Percentiles rank a stretch among this genome's conserved stretches.
Conservation (phyloP, 2,113 vertebrate species). For the Colistium nudipinnis region DNA sequence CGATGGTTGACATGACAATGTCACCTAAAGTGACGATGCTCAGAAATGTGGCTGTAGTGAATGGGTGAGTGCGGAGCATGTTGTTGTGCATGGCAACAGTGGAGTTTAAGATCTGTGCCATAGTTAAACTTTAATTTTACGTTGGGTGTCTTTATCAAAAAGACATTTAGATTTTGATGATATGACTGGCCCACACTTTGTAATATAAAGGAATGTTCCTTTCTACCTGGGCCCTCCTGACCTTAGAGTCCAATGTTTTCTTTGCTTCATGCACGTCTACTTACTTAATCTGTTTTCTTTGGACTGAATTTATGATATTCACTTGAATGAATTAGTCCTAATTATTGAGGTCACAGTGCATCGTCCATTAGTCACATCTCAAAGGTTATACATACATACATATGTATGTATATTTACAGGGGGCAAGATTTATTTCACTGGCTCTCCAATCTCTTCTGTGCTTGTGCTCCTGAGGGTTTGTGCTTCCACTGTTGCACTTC, state of each 20-base stretch:
- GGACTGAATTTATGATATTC: not conserved
- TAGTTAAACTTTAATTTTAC: no score
- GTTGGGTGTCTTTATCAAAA: no score
- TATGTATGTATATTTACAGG: conserved; percentile 11
- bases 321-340: conserved; percentile 29
- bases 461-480: conserved; percentile 2
- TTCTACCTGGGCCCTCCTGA: conserved; percentile 5
- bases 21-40: not conserved
- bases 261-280: not conserved
- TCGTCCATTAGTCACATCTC: conserved; percentile 32
- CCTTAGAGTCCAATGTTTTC: no score
- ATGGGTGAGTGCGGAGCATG: not conserved
- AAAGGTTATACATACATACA: conserved; percentile 5
- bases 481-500: conserved; percentile 38
- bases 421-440: no score
- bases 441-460: not conserved
- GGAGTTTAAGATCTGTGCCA: not conserved
- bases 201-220: no score
- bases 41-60: not conserved
- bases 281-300: conserved; percentile 20
- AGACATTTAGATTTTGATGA: no score
- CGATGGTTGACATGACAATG: not conserved
- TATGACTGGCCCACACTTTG: no score
- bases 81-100: not conserved
- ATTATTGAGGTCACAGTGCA: conserved; percentile 34